Evolutionary conservation across 2,797 vertebrate genomes (phyloP).

Genomic region (Anabas testudineus): DNA sequence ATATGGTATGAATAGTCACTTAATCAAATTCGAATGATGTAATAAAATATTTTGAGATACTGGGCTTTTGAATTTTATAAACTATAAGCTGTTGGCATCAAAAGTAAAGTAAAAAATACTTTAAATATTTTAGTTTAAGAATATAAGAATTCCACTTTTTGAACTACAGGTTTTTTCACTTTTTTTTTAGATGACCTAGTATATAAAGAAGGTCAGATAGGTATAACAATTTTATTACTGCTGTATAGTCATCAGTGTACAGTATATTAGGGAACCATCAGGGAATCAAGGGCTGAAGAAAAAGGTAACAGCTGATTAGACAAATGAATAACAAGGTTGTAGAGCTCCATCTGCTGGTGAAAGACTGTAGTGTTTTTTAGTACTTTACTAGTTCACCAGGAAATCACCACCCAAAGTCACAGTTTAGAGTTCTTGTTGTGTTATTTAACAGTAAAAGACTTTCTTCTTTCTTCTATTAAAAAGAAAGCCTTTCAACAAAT

Average conservation of each 20-base stretch:
- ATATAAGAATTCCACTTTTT: no score
- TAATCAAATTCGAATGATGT: no score
- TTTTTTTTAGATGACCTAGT: no score
- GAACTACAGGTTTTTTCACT: no score
- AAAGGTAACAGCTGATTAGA: constrained; percentile 32
- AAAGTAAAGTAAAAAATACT: no score
- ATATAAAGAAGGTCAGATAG: not conserved
- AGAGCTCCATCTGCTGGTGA: constrained; percentile 77
- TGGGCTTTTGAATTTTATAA: no score
- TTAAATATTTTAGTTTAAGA: no score
- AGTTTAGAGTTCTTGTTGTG: not conserved
- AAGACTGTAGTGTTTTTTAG: constrained; percentile 1
- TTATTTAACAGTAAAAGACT: constrained; percentile 1
- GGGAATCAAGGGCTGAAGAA: constrained; percentile 72
- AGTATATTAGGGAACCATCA: no score
- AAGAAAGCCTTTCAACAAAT: not conserved
- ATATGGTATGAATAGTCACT: no score
- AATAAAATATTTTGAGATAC: no score
- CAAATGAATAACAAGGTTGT: constrained; percentile 37
- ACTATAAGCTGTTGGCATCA: no score
- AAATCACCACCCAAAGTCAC: not conserved
- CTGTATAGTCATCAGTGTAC: constrained; percentile 18
- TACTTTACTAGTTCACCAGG: not conserved
- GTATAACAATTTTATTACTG: constrained; percentile 5
- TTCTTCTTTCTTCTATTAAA: no score